phyloP scores from a whole-genome alignment of 2,797 vertebrate genomes.

The Zonotrichia albicollis region DNA sequence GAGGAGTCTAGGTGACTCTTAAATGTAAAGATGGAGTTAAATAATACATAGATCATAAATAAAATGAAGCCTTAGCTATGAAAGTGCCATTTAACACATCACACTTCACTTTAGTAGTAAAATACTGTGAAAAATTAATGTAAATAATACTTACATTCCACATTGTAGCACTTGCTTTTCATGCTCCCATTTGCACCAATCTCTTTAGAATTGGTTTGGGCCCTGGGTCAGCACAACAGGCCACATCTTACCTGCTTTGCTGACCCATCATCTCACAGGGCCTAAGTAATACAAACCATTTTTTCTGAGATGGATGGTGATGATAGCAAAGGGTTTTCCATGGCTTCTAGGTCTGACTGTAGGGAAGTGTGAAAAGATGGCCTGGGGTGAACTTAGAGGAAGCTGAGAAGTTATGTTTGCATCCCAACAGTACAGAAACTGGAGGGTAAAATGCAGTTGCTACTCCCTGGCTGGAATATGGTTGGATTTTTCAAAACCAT shows the following conservation, averaged over 20 bases:
- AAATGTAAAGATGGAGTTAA: neutral
- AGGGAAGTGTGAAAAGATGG: neutral
- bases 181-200: accelerated
- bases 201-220: neutral
- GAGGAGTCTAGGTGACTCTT: neutral
- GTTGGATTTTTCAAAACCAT: neutral
- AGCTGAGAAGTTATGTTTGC: neutral
- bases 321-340: accelerated
- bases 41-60: neutral
- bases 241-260: neutral
- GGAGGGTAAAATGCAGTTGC: neutral
- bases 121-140: neutral
- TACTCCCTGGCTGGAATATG: neutral
- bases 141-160: neutral
- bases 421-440: neutral
- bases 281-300: neutral
- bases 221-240: neutral
- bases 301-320: neutral
- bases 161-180: neutral
- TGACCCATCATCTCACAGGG: neutral
- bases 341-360: neutral
- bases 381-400: neutral
- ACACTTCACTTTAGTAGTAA: neutral
- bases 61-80: neutral
- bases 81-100: neutral